Evolutionary conservation across 2,113 vertebrate genomes (phyloP).

Genomic region (Dicrurus megarhynchus): DNA sequence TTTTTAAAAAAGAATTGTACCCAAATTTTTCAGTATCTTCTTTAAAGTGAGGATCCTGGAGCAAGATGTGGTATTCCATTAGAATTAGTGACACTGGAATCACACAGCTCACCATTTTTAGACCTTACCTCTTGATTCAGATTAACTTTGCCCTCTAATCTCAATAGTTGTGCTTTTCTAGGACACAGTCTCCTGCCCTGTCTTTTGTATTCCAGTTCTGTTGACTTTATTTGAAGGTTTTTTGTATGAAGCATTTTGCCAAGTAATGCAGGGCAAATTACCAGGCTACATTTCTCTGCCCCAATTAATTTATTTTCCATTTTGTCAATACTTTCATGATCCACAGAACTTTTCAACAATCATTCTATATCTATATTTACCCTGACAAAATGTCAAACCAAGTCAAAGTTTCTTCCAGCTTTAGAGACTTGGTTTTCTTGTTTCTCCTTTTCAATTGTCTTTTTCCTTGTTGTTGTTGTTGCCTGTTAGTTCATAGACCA

Average conservation of each 20-base stretch:
- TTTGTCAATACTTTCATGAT: background rate
- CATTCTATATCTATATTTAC: background rate
- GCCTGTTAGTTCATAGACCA: background rate
- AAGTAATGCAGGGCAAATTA: background rate
- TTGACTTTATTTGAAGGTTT: background rate
- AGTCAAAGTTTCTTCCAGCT: background rate
- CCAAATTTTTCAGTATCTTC: background rate
- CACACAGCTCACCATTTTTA: background rate
- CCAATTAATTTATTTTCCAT: background rate
- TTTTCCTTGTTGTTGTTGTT: background rate
- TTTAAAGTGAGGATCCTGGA: background rate
- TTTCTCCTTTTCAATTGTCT: background rate
- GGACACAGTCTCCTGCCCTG: background rate
- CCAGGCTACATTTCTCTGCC: background rate
- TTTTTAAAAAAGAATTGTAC: accelerated
- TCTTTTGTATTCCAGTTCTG: background rate
- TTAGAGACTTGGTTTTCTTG: background rate
- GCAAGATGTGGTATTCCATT: background rate
- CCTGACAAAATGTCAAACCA: background rate
- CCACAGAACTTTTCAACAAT: background rate
- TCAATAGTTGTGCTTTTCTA: background rate
- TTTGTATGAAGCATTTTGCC: background rate
- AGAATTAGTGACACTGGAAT: background rate
- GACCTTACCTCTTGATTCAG: background rate
- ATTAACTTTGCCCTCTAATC: background rate